A percentile compares a stretch with the other conserved stretches of the same genome.
Evolutionary conservation across 37 sponge, comb jelly and placozoan genomes (phyloP).

Genomic region (Aplysina aerophoba): DNA sequence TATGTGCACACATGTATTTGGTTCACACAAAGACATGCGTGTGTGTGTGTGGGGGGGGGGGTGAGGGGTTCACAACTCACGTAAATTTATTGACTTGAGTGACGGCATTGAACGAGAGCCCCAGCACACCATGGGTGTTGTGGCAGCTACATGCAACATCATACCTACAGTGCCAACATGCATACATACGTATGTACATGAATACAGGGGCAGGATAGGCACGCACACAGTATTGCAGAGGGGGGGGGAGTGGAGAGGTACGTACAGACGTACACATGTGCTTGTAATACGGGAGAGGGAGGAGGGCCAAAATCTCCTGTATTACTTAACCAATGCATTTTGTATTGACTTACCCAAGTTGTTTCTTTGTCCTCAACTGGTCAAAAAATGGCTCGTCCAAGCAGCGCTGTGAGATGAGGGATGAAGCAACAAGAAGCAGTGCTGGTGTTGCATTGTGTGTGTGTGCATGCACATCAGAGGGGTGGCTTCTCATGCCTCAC

Average conservation of each 20-base stretch:
- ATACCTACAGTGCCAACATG: slow-evolving; percentile 52
- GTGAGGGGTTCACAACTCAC: slow-evolving; percentile 14
- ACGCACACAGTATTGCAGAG: too few species aligned
- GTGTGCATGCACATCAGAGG: too few species aligned
- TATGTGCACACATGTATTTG: too few species aligned
- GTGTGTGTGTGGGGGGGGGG: not conserved
- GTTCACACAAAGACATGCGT: too few species aligned
- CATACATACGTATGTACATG: too few species aligned
- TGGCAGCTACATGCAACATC: slow-evolving; percentile 42
- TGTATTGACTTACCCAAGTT: slow-evolving; percentile 61
- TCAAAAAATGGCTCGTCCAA: slow-evolving; percentile 84
- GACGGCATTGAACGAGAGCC: slow-evolving; percentile 69
- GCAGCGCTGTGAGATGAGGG: slow-evolving; percentile 37
- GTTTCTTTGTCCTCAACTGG: slow-evolving; percentile 74
- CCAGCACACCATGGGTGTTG: slow-evolving; percentile 67
- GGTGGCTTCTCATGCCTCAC: not conserved
- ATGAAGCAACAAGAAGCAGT: not conserved
- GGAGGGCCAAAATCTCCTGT: too few species aligned
- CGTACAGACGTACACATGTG: too few species aligned
- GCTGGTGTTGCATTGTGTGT: too few species aligned
- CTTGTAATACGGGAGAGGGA: too few species aligned
- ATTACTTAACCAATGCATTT: too few species aligned
- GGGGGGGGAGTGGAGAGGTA: too few species aligned
- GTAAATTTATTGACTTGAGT: slow-evolving; percentile 77
- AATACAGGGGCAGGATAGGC: too few species aligned